Conservation (phyloP, 35 echinoderm and acorn worm species). For the Apostichopus japonicus region DNA sequence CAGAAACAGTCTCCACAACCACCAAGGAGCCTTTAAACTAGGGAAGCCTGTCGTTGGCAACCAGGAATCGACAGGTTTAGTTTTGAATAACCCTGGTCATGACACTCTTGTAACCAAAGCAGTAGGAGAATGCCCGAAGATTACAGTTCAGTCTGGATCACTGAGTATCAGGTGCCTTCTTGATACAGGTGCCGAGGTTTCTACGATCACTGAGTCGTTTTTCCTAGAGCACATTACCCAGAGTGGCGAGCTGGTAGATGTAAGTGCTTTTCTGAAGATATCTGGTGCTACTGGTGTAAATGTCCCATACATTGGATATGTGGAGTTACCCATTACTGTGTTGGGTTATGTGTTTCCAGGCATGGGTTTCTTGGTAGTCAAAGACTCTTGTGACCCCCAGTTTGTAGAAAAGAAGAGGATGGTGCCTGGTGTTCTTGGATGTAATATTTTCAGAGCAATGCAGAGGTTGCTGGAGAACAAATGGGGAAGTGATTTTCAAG, state of each 20-base stretch:
- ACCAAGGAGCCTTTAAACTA: too few relatives aligned
- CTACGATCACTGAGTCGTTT: conserved; percentile 62
- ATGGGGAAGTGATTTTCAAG: neutral
- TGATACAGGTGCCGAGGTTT: conserved; percentile 63
- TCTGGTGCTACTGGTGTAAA: conserved; percentile 6
- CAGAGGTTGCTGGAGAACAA: neutral
- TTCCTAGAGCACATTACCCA: neutral
- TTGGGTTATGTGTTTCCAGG: neutral
- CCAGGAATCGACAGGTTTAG: neutral
- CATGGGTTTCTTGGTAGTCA: conserved; percentile 37
- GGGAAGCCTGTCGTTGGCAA: neutral
- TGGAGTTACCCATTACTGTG: conserved; percentile 10
- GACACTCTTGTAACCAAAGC: neutral
- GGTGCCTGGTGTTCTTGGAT: neutral
- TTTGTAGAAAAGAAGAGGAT: neutral
- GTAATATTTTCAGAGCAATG: neutral
- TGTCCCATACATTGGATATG: conserved; percentile 17
- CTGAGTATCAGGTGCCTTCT: conserved; percentile 45
- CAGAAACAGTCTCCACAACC: neutral
- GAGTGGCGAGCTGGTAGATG: conserved; percentile 18
- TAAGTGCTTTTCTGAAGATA: conserved; percentile 36
- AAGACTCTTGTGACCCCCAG: conserved; percentile 2
- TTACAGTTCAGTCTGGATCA: neutral
- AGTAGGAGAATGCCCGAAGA: conserved; percentile 56
- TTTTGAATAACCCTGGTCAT: neutral